phyloP scores from a whole-genome alignment of 2,113 vertebrate species.

The Percina caprodes region DNA sequence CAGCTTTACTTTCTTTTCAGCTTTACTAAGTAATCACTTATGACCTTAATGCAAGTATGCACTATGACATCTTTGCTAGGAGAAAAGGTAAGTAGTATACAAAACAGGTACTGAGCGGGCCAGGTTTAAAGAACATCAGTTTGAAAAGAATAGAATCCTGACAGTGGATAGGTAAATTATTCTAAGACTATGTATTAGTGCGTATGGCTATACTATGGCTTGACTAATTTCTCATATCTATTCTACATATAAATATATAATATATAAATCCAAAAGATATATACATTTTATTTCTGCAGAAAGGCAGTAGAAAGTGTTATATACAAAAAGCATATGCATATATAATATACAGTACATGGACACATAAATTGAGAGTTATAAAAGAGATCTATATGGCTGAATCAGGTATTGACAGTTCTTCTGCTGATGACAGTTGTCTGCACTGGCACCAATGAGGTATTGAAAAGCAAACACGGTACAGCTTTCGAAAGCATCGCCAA shows the following conservation, averaged over 20 bases:
- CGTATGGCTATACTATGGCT: not conserved
- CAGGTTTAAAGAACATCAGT: not conserved
- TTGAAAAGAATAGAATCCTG: not conserved
- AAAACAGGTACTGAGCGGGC: not conserved
- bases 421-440: slow-evolving; percentile 45
- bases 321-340: not conserved
- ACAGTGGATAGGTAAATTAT: not conserved
- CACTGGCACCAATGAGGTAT: slow-evolving; percentile 28
- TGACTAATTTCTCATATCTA: not conserved
- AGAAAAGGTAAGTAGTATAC: not conserved
- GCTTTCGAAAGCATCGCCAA: slow-evolving; percentile 59
- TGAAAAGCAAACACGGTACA: slow-evolving; percentile 54
- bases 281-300: not conserved
- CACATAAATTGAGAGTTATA: not conserved
- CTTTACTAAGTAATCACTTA: slow-evolving; percentile 5
- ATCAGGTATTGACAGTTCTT: slow-evolving; percentile 39
- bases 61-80: not conserved
- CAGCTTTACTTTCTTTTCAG: slow-evolving; percentile 7
- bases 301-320: no score
- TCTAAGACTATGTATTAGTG: not conserved
- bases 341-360: slow-evolving; percentile 9
- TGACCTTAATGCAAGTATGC: slow-evolving; percentile 30
- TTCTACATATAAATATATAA: not conserved
- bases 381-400: slow-evolving; percentile 21
- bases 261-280: not conserved